Evolutionary conservation across 64 coral and sea anemone species (phyloP).

Genomic region (Porites lutea): DNA sequence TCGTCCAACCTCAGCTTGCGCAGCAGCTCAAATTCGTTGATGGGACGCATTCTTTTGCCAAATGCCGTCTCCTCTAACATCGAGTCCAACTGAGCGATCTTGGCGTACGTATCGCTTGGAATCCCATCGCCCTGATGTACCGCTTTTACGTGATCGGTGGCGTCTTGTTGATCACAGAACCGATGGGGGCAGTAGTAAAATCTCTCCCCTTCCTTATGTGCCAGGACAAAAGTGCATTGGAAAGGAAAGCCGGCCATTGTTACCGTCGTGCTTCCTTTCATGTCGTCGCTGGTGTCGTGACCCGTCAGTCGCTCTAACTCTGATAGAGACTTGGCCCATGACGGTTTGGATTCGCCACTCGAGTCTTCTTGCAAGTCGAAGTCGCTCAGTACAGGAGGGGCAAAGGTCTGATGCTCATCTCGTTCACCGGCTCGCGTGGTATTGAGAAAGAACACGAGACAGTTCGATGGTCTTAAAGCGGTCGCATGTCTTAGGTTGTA

Average conservation of each 20-base stretch:
- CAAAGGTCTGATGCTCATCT: neutral
- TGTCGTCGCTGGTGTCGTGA: neutral
- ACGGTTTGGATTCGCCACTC: neutral
- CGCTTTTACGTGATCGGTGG: neutral
- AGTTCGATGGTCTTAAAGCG: neutral
- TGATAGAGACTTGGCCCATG: neutral
- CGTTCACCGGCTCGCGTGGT: neutral
- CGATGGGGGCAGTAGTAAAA: conserved; percentile 6
- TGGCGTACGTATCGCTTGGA: neutral
- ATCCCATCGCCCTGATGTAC: neutral
- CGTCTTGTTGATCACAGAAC: neutral
- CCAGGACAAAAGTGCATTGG: neutral
- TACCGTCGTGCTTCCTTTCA: neutral
- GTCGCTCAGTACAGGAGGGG: neutral
- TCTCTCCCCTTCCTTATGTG: neutral
- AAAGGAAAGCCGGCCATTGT: neutral
- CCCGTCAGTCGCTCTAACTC: neutral
- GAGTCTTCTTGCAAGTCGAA: neutral
- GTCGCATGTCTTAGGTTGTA: conserved; percentile 1
- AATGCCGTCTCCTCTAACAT: neutral
- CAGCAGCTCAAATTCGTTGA: neutral
- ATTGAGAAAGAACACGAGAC: neutral
- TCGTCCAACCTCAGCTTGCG: neutral
- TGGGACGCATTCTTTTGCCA: neutral
- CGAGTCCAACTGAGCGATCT: neutral